Percentiles rank a stretch among this genome's conserved stretches.
Conservation (phyloP, 2,113 vertebrate genomes). For the Caranx melampygus region DNA sequence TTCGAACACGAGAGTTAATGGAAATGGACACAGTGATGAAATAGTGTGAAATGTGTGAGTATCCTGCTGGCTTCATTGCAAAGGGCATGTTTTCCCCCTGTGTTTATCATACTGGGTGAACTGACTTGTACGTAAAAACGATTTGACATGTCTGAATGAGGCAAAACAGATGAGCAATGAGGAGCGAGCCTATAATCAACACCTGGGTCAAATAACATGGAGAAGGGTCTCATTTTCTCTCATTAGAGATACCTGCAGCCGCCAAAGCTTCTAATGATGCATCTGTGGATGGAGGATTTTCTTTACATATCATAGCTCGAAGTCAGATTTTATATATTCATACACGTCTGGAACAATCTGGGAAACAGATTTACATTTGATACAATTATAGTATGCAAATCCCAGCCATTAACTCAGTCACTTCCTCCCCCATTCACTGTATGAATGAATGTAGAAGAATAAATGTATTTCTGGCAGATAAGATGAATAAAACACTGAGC, state of each 20-base stretch:
- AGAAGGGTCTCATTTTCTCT: conserved; percentile 49
- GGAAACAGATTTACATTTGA: conserved; percentile 33
- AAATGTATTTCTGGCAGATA: conserved; percentile 19
- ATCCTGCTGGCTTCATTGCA: conserved; percentile 27
- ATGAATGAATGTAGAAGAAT: conserved; percentile 23
- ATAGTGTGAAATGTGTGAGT: conserved; percentile 60
- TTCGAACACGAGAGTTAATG: conserved; percentile 42
- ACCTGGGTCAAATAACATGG: conserved; percentile 36
- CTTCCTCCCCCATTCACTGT: conserved; percentile 23
- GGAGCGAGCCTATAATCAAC: conserved; percentile 33
- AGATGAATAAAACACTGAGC: conserved; percentile 19
- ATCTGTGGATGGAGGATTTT: conserved; percentile 8
- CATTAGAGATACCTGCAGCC: conserved; percentile 35
- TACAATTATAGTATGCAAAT: conserved; percentile 33
- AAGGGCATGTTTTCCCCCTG: conserved; percentile 35
- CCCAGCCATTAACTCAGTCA: conserved; percentile 13
- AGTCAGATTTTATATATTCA: conserved; percentile 11
- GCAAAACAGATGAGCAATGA: conserved; percentile 34
- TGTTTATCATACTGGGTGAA: conserved; percentile 28
- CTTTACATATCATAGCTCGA: conserved; percentile 14
- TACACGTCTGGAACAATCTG: conserved; percentile 17
- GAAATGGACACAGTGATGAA: conserved; percentile 71
- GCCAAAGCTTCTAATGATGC: conserved; percentile 15
- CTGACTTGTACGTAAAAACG: conserved; percentile 52
- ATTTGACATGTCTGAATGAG: conserved; percentile 60